Percentiles rank a stretch among this genome's conserved stretches.
Conservation (phyloP, 2,888 invertebrate species). For the Volucella bombylans region DNA sequence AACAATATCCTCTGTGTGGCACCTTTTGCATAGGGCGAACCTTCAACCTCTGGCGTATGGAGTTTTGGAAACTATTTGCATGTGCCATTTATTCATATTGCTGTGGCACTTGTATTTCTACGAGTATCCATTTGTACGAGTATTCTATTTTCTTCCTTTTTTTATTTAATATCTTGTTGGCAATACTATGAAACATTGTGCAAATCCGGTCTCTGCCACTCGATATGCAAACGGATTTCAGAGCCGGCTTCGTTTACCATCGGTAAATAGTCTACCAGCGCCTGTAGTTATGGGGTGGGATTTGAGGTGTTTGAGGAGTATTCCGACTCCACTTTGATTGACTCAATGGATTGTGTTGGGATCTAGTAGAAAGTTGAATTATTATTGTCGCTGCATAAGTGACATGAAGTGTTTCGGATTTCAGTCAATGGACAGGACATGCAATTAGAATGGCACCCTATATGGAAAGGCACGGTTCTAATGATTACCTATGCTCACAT, state of each 20-base stretch:
- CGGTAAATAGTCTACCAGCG: not conserved
- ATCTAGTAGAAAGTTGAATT: conserved; percentile 25
- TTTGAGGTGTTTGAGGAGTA: not conserved
- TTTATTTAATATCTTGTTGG: conserved; percentile 10
- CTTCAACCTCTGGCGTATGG: conserved; percentile 26
- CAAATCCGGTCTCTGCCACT: conserved; percentile 57
- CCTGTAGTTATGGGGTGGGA: not conserved
- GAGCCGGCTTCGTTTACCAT: conserved; percentile 25
- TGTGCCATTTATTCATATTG: conserved; percentile 52
- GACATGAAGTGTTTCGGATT: conserved; percentile 48
- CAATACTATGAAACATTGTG: conserved; percentile 49
- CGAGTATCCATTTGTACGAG: not conserved
- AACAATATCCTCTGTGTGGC: conserved; percentile 36
- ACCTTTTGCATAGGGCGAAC: not conserved
- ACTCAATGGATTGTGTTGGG: conserved; percentile 12
- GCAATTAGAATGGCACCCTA: conserved; percentile 68
- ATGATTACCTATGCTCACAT: conserved; percentile 35
- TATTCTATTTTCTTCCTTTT: too few species aligned
- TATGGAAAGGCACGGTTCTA: conserved; percentile 43
- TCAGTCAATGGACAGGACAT: conserved; percentile 55
- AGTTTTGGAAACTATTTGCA: conserved; percentile 64
- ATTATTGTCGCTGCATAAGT: conserved; percentile 12
- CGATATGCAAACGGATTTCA: conserved; percentile 69
- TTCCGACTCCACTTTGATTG: conserved; percentile 36
- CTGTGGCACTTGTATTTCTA: conserved; percentile 41